Base-by-base conservation (phyloP, 1,140 invertebrate genomes). In the Aphelinus certus region DNA sequence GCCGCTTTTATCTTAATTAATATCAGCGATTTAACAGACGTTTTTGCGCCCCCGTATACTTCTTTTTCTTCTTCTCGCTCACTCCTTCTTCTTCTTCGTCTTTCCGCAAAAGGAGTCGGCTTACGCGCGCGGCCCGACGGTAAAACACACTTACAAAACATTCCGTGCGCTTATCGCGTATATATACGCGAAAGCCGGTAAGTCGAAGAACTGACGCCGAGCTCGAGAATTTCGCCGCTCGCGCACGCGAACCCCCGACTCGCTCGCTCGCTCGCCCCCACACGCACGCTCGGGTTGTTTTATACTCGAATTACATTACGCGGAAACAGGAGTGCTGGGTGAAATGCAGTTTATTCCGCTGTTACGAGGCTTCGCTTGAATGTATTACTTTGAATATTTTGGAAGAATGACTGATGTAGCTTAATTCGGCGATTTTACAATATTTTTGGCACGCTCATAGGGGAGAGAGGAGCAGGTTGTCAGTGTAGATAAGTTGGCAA, bases 1-100 rank as follows among this genome's bases (percentile, higher is more conserved):
- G 60, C 61, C 51, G 2, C 7, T 46, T 60, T 64, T 75, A 75
- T 75, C 73, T 75, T 75, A 75, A 75, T 75, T 75, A 75, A 75
- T 75, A 75, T 75, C 73, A 55, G 66, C 3, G 7, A 26, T 46
- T 67, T 73, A 67, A 67, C 66, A 51, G 46, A 49, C 73, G 7
- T 26, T 62, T 61, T 51, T 48, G n/a, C 68, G 26, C 10, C 43
- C 7, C 2, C 55, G 2, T 55, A 0, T 51, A 7, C 42, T 42
- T 47, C 9, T 10, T 68, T 9, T 57, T 47, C 7, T 7, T 42
- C 57, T 46, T 46, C 10, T 7, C 63, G 51, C 4, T 7, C 10
- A 2, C 10, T 67, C 10, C 9, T 62, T 7, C 57, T 47, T 6
- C 5, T 64, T 26, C 61, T 55, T 73, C 45, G 43, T 42, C 71